These are phyloP conservation scores for Chaetodon trifasciatus DNA, from an alignment of 2,797 vertebrate species.

Conservation along the genomic window DNA sequence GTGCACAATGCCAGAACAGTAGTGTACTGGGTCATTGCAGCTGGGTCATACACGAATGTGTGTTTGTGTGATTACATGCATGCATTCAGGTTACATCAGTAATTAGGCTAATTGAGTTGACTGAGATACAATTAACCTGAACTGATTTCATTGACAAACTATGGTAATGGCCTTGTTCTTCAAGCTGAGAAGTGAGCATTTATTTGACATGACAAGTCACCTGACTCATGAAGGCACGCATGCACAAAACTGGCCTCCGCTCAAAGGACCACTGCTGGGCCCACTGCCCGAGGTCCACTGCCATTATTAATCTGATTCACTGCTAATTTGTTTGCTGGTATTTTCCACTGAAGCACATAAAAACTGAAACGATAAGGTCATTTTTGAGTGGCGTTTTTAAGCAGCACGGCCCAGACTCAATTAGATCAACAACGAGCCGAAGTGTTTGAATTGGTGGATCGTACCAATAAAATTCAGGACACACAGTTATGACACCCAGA, in stretches of 20 bases:
- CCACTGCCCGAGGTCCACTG: too few species aligned
- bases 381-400: neutral
- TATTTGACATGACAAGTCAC: neutral
- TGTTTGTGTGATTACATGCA: constrained; percentile 8
- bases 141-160: neutral
- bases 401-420: neutral
- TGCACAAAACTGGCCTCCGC: neutral
- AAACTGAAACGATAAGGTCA: neutral
- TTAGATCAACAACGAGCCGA: neutral
- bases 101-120: constrained; percentile 5
- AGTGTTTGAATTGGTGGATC: neutral
- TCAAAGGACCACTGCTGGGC: neutral
- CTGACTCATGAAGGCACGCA: neutral
- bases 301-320: neutral
- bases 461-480: neutral
- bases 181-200: neutral
- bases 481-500: neutral
- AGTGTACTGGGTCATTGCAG: constrained; percentile 36
- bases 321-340: neutral
- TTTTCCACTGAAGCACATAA: neutral
- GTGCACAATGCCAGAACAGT: constrained; percentile 49
- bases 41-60: constrained; percentile 11
- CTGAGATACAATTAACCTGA: neutral
- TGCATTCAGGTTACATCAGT: neutral
- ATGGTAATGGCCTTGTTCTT: neutral